Percentiles rank a stretch among this genome's conserved stretches.
These are phyloP conservation scores for Girardinus metallicus DNA, from an alignment of 2,797 vertebrate species.

Conservation along the genomic window DNA sequence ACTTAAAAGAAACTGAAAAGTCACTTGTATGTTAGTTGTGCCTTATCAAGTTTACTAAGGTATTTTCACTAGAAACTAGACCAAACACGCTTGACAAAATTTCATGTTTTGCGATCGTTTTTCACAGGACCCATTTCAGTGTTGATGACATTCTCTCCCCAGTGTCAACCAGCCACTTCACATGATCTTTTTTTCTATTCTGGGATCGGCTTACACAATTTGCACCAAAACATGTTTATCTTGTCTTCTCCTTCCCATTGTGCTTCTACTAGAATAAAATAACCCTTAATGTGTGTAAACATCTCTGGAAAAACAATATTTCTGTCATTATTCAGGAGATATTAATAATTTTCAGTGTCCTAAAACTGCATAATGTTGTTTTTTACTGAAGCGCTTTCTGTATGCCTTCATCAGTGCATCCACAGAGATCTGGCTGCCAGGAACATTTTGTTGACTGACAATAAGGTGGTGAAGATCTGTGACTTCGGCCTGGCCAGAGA, in stretches of 20 bases:
- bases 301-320: neutral
- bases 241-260: neutral
- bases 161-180: neutral
- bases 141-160: neutral
- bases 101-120: neutral
- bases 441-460: constrained; percentile 93
- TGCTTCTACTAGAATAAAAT: neutral
- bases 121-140: neutral
- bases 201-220: neutral
- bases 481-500: constrained; percentile 95
- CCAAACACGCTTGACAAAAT: too few relatives aligned
- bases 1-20: too few relatives aligned
- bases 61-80: too few relatives aligned
- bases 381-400: constrained; percentile 25
- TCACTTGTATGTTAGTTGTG: too few relatives aligned
- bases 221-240: neutral
- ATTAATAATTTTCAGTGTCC: neutral
- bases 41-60: too few relatives aligned
- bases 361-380: neutral
- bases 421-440: constrained; percentile 94
- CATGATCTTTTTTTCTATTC: neutral
- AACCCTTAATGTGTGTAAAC: neutral
- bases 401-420: constrained; percentile 84
- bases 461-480: constrained; percentile 97
- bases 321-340: neutral